These are phyloP conservation scores for Drosophila kikkawai DNA, from an alignment of 1,140 invertebrate genomes.

Conservation along the genomic window DNA sequence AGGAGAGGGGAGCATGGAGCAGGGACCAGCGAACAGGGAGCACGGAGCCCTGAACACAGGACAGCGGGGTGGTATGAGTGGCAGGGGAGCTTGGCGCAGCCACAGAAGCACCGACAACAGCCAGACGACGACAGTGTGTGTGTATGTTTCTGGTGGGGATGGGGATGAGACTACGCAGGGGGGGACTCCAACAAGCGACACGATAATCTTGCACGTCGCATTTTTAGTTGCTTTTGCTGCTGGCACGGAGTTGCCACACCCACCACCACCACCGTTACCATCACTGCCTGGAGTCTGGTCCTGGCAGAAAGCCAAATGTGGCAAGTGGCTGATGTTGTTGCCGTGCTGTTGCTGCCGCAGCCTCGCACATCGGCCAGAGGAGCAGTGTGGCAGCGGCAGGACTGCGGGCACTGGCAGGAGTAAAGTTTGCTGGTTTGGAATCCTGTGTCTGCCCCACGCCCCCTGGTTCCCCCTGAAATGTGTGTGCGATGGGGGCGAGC, in stretches of 20 bases:
- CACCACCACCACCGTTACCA: slow-evolving; percentile 22
- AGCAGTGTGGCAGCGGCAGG: slow-evolving; percentile 8
- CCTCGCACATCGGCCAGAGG: slow-evolving; percentile 5
- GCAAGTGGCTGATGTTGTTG: slow-evolving; percentile 74
- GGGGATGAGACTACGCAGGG: slow-evolving; percentile 48
- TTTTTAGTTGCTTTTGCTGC: slow-evolving; percentile 77
- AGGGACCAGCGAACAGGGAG: background rate
- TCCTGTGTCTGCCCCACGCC: slow-evolving; percentile 39
- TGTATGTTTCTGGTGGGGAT: slow-evolving; percentile 17
- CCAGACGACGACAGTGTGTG: slow-evolving; percentile 21
- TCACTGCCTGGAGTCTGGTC: slow-evolving; percentile 51
- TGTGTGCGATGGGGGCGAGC: slow-evolving; percentile 40
- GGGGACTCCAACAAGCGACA: slow-evolving; percentile 77
- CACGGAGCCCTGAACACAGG: slow-evolving; percentile 1
- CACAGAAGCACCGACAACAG: slow-evolving; percentile 77
- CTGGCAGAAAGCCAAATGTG: slow-evolving; percentile 83
- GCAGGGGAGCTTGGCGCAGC: slow-evolving; percentile 49
- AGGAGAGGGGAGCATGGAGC: slow-evolving; percentile 10
- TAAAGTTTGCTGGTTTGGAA: slow-evolving; percentile 25
- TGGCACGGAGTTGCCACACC: slow-evolving; percentile 45
- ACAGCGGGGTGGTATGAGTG: slow-evolving; percentile 8
- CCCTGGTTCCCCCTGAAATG: slow-evolving; percentile 21
- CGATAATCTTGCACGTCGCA: slow-evolving; percentile 83
- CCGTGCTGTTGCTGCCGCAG: slow-evolving; percentile 20
- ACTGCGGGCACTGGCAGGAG: slow-evolving; percentile 7